Conservation (phyloP, 2,888 invertebrate species). For the Fragum whitleyi region DNA sequence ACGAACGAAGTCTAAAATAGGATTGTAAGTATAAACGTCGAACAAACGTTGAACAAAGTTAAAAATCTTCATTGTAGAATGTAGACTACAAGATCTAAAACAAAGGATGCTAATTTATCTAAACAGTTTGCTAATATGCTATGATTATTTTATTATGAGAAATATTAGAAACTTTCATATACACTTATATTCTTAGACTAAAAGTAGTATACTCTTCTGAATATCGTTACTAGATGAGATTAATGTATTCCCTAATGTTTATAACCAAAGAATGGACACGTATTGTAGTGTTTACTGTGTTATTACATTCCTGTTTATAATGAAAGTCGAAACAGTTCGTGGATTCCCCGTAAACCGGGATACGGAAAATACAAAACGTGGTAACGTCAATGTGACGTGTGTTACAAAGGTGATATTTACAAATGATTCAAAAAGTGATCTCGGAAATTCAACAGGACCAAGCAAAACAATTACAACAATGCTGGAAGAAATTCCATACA, state of each 20-base stretch:
- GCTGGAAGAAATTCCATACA: not conserved
- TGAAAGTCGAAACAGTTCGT: not conserved
- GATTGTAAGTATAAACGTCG: no score
- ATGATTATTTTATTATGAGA: no score
- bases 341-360: not conserved
- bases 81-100: no score
- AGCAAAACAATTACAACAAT: not conserved
- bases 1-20: no score
- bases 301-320: slow-evolving; percentile 2
- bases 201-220: no score
- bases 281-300: slow-evolving; percentile 1
- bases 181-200: no score
- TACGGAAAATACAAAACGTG: not conserved
- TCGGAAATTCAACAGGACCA: not conserved
- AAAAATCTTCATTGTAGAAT: no score
- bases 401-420: slow-evolving; percentile 6
- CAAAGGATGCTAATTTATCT: no score
- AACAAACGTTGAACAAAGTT: no score
- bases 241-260: not conserved
- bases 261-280: slow-evolving; percentile 13
- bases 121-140: no score
- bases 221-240: no score
- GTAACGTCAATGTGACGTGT: slow-evolving; percentile 6
- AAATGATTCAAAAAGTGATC: not conserved
- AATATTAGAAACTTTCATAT: no score